A percentile compares a stretch with the other conserved stretches of the same genome.
phyloP scores from a whole-genome alignment of 2,888 invertebrate genomes.

The Malthinus seriepunctatus region DNA sequence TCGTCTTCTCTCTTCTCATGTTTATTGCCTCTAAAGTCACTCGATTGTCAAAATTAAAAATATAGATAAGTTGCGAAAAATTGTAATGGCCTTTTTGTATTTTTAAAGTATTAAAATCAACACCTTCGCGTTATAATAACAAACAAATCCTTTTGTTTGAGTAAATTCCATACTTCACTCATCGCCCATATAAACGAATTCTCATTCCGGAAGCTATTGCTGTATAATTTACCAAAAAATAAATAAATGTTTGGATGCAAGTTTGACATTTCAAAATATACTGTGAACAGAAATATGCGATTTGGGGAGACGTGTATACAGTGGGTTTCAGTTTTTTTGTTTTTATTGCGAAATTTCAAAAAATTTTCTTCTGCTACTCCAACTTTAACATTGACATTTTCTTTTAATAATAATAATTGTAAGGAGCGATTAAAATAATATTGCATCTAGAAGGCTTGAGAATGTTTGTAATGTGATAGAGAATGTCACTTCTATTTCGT shows the following conservation, averaged over 20 bases:
- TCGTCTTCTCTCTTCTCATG: background rate
- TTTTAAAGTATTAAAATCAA: constrained; percentile 6
- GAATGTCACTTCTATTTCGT: no score
- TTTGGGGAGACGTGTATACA: constrained; percentile 34
- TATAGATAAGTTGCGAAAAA: no score
- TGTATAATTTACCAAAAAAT: constrained; percentile 47
- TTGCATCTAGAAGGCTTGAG: no score
- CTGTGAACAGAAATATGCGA: constrained; percentile 47
- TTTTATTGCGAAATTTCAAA: background rate
- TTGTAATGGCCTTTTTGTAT: no score
- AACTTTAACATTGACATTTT: no score
- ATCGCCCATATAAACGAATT: constrained; percentile 36
- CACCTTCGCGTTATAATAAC: constrained; percentile 29
- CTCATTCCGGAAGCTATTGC: constrained; percentile 41
- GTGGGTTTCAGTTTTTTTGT: constrained; percentile 21
- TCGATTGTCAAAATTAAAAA: no score
- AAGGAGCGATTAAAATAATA: no score
- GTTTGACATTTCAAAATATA: constrained; percentile 48
- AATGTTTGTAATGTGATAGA: no score
- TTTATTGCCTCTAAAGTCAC: background rate
- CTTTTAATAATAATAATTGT: no score
- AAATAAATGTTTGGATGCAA: constrained; percentile 45
- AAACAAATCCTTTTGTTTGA: constrained; percentile 38
- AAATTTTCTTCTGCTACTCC: no score
- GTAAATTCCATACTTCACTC: constrained; percentile 41